Evolutionary conservation across 2,113 vertebrate genomes (phyloP), one percentile per base, ranked within the genome.

Genomic region (Panthera tigris): DNA sequence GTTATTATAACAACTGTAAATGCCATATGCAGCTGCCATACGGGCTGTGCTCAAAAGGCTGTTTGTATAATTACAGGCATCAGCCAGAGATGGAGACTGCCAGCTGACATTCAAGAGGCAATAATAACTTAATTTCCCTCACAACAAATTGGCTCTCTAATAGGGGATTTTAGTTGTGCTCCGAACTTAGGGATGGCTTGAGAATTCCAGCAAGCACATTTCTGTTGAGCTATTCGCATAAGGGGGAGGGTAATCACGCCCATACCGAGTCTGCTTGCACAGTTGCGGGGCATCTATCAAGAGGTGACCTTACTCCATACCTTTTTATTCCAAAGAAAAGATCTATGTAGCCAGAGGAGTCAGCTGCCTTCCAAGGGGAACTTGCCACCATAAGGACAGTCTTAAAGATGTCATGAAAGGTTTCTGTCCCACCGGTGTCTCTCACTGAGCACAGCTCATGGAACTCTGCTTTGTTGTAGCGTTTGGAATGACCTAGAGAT

Each of bases 41-140:
- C 4, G 0, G 96, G 97, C 85, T 99, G 99, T 99, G 99, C 98
- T 98, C 98, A 94, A 97, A 97, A 98, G 98, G 92, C 98, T 84
- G 66, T 93, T 97, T 95, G 41, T 96, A 11, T 98, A 98, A 99
- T 99, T 99, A 99, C 57, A 90, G 96, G 92, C 91, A 76, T 99
- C 98, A 98, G 98, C 97, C 96, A 85, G 96, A 96, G 96, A 96
- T 55, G 94, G 96, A 97, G 88, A n/a, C n/a, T 89, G 98, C 98
- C 98, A 98, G 98, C 98, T 98, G 99, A 99, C 95, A 85, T 98
- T 98, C 96, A 95, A 98, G 98, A 98, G 97, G 98, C 95, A 96
- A 97, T 98, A 98, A 98, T 97, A 98, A 76, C 97, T 98, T 94
- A 94, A 97, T 97, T 98, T 97, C 82, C 74, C 79, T 66, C 93